These are phyloP conservation scores for Habroteleia sp. DNA, from an alignment of 2,888 invertebrate species.

Conservation along the genomic window DNA sequence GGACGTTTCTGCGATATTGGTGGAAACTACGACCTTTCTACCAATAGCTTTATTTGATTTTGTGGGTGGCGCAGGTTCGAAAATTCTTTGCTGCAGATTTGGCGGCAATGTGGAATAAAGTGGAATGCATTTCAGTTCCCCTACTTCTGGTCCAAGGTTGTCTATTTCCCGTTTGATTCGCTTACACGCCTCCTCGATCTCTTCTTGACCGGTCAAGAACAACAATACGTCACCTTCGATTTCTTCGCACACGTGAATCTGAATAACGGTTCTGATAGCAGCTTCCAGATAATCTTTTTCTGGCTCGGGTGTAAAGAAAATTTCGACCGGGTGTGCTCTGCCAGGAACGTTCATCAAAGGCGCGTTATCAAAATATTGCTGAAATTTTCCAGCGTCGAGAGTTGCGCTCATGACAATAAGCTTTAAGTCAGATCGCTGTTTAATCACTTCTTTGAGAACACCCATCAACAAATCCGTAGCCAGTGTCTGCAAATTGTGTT, in stretches of 20 bases:
- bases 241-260: slow-evolving; percentile 98
- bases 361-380: slow-evolving; percentile 99
- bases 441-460: slow-evolving; percentile 97
- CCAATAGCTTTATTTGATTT: slow-evolving; percentile 94
- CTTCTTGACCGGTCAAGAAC: slow-evolving; percentile 94
- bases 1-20: slow-evolving; percentile 99
- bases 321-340: slow-evolving; percentile 96
- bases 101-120: slow-evolving; percentile 99
- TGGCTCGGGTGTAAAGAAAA: slow-evolving; percentile 99
- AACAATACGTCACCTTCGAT: slow-evolving; percentile 95
- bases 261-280: slow-evolving; percentile 97
- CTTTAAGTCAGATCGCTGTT: slow-evolving; percentile 95
- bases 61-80: slow-evolving; percentile 97
- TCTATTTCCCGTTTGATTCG: slow-evolving; percentile 97
- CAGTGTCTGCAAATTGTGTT: slow-evolving; percentile 84
- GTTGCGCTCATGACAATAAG: slow-evolving; percentile 99
- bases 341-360: slow-evolving; percentile 99
- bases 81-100: slow-evolving; percentile 97
- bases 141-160: slow-evolving; percentile 97
- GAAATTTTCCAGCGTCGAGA: slow-evolving; percentile 99
- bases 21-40: slow-evolving; percentile 96
- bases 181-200: slow-evolving; percentile 99
- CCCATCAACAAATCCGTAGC: slow-evolving; percentile 99
- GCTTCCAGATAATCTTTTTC: slow-evolving; percentile 99
- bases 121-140: slow-evolving; percentile 98